Evolutionary conservation across 2,888 invertebrate genomes (phyloP).

Genomic region (Agriotes lineatus): DNA sequence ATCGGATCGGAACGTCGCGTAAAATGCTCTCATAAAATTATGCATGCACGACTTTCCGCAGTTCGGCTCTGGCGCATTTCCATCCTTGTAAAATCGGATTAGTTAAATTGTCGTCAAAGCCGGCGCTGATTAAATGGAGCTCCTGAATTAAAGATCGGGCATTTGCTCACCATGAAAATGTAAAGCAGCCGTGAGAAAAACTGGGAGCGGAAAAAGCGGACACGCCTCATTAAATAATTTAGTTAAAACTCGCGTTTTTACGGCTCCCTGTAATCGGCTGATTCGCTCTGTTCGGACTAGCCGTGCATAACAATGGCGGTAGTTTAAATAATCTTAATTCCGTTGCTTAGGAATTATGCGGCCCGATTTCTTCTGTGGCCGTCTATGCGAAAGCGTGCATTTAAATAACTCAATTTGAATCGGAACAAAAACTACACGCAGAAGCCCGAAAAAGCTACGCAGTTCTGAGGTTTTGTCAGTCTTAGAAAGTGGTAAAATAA

Average conservation of each 20-base stretch:
- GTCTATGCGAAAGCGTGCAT: too few species aligned
- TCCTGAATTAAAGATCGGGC: conserved; percentile 51
- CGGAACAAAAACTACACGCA: too few species aligned
- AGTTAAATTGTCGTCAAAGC: conserved; percentile 30
- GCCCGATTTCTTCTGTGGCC: too few species aligned
- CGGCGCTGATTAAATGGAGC: conserved; percentile 42
- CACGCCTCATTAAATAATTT: conserved; percentile 53
- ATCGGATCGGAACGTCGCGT: conserved; percentile 43
- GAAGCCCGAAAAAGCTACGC: too few species aligned
- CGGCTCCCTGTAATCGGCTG: too few species aligned
- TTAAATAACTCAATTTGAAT: too few species aligned
- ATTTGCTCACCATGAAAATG: conserved; percentile 53
- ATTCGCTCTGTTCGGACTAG: too few species aligned
- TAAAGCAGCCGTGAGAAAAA: conserved; percentile 52
- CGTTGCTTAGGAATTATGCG: too few species aligned
- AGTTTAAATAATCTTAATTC: conserved; percentile 9
- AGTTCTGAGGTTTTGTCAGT: too few species aligned
- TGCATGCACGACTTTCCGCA: conserved; percentile 44
- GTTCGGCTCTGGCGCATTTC: conserved; percentile 22
- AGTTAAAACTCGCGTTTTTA: conserved; percentile 17
- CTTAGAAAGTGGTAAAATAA: too few species aligned
- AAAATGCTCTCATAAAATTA: conserved; percentile 47
- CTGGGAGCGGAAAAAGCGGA: conserved; percentile 40
- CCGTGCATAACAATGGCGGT: conserved; percentile 21
- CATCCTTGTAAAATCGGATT: conserved; percentile 12